Evolutionary conservation across 92 coral and sea anemone species (phyloP).

Genomic region (Bergia puertoricense): DNA sequence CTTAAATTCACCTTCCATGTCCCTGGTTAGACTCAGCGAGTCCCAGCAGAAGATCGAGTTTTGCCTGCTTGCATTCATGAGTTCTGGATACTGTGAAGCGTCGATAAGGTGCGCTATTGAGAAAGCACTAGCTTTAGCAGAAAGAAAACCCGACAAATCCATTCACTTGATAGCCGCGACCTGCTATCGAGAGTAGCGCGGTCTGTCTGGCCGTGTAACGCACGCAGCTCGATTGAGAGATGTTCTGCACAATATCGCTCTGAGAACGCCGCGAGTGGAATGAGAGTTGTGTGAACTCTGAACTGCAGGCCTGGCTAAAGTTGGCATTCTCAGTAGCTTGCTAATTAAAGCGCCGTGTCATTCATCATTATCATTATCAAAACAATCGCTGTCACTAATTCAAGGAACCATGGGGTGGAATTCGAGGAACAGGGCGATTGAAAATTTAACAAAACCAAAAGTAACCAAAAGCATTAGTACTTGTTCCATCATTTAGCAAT

Average conservation of each 20-base stretch:
- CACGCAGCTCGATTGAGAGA: slow-evolving; percentile 31
- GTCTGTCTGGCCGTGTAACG: slow-evolving; percentile 48
- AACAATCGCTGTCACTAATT: slow-evolving; percentile 40
- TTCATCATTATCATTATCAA: slow-evolving; percentile 76
- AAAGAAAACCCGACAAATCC: slow-evolving; percentile 94
- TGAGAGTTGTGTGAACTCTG: slow-evolving; percentile 48
- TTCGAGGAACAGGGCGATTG: background rate
- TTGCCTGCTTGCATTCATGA: slow-evolving; percentile 67
- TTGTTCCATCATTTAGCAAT: slow-evolving; percentile 9
- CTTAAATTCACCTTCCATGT: slow-evolving; percentile 90
- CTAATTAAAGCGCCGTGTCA: slow-evolving; percentile 79
- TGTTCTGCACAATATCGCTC: slow-evolving; percentile 37
- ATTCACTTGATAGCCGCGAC: slow-evolving; percentile 58
- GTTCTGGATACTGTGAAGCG: slow-evolving; percentile 88
- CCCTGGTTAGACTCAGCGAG: slow-evolving; percentile 88
- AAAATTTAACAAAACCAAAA: slow-evolving; percentile 4
- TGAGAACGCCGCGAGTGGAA: slow-evolving; percentile 44
- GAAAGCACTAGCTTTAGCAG: slow-evolving; percentile 99
- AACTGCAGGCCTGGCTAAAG: slow-evolving; percentile 78
- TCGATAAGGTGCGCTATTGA: slow-evolving; percentile 99
- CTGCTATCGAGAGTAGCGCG: slow-evolving; percentile 37
- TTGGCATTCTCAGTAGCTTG: slow-evolving; percentile 85
- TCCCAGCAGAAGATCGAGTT: slow-evolving; percentile 85
- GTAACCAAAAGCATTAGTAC: background rate
- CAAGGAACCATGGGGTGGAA: slow-evolving; percentile 26